phyloP scores from a whole-genome alignment of 2,113 vertebrate genomes.

The Archilochus colubris region DNA sequence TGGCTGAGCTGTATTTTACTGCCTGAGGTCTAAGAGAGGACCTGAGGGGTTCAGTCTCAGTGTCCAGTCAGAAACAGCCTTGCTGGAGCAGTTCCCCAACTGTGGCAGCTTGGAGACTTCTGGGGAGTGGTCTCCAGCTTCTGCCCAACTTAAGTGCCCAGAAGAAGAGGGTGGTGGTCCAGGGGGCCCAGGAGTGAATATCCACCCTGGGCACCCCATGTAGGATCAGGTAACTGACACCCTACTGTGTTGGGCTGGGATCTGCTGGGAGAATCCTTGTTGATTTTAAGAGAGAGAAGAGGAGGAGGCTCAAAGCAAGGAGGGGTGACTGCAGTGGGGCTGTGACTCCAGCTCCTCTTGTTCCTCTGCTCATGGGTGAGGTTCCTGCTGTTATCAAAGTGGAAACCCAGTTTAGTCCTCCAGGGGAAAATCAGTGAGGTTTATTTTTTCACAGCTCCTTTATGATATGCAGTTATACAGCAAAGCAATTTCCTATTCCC shows the following conservation, averaged over 20 bases:
- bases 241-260: neutral
- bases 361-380: neutral
- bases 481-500: neutral
- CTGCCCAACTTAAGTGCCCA: neutral
- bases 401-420: neutral
- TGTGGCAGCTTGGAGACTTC: neutral
- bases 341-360: neutral
- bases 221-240: neutral
- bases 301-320: neutral
- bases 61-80: neutral
- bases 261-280: neutral
- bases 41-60: neutral
- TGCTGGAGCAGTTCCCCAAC: neutral
- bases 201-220: fast-evolving
- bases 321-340: neutral
- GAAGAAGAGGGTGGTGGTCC: neutral
- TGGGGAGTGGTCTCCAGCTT: fast-evolving
- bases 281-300: neutral
- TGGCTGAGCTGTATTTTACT: neutral
- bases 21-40: neutral
- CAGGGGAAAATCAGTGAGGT: neutral
- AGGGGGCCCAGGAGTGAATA: neutral
- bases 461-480: neutral
- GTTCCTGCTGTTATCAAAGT: neutral
- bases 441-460: neutral